A percentile compares a stretch with the other conserved stretches of the same genome.
Conservation (phyloP, 2,797 vertebrate species). For the Parauchenoglanis punctatus region DNA sequence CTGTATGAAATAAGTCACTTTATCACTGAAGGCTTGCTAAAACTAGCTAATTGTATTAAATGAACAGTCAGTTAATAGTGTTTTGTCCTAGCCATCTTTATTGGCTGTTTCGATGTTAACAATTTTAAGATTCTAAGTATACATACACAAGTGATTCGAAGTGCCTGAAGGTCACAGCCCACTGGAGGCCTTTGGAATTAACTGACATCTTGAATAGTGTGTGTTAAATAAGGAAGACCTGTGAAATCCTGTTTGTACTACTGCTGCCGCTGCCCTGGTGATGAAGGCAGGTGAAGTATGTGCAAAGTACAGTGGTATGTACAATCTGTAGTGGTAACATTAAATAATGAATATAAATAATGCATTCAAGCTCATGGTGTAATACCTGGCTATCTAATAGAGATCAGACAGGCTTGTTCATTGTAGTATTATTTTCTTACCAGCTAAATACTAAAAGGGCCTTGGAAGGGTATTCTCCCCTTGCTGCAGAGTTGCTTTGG, state of each 20-base stretch:
- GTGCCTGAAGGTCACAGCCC: background rate
- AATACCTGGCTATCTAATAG: background rate
- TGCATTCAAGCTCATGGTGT: background rate
- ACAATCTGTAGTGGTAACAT: background rate
- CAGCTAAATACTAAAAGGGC: slow-evolving; percentile 34
- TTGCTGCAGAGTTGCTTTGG: slow-evolving; percentile 36
- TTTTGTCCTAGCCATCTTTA: background rate
- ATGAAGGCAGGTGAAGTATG: background rate
- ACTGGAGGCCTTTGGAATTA: background rate
- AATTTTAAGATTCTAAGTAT: background rate
- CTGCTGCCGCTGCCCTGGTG: background rate
- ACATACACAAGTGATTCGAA: background rate
- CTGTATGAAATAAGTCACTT: background rate
- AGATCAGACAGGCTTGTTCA: background rate
- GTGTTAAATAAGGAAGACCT: background rate
- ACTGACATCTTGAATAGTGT: background rate
- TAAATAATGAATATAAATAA: background rate
- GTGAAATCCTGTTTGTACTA: background rate
- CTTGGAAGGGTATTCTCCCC: slow-evolving; percentile 40
- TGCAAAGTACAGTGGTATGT: background rate
- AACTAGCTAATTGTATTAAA: background rate
- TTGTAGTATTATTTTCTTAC: slow-evolving; percentile 9
- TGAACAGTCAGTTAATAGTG: background rate
- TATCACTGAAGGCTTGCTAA: background rate
- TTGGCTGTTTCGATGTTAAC: background rate